A percentile compares a stretch with the other conserved stretches of the same genome.
Conservation (phyloP, 1,140 invertebrate genomes). For the Latrodectus geometricus region DNA sequence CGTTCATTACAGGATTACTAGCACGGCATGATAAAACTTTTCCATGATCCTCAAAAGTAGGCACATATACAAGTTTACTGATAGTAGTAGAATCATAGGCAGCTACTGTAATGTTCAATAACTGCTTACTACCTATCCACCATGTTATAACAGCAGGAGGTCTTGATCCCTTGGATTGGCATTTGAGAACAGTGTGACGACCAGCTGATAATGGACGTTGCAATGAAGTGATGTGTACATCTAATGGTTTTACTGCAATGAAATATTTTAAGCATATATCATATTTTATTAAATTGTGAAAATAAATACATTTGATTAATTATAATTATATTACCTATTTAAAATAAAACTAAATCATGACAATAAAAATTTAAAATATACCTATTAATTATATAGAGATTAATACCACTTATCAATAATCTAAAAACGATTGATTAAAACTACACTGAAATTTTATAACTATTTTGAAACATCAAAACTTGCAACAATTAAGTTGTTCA, state of each 20-base stretch:
- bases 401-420: no score
- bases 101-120: conserved; percentile 71
- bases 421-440: no score
- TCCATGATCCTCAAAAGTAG: conserved; percentile 81
- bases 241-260: conserved; percentile 82
- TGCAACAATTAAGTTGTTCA: no score
- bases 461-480: no score
- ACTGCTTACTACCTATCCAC: conserved; percentile 56
- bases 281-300: no score
- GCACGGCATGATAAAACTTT: conserved; percentile 84
- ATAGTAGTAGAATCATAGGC: conserved; percentile 68
- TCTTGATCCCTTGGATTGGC: conserved; percentile 74
- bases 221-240: conserved; percentile 81
- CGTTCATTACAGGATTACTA: conserved; percentile 76
- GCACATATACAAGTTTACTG: conserved; percentile 68
- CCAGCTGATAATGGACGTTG: conserved; percentile 85
- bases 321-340: no score
- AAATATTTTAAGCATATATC: neutral
- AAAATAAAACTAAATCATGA: no score
- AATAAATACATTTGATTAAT: no score
- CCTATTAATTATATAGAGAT: no score
- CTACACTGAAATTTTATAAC: no score
- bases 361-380: no score
- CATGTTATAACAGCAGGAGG: conserved; percentile 50
- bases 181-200: conserved; percentile 83